Evolutionary conservation across 2,113 vertebrate species (phyloP).

Genomic region (Hemiscyllium ocellatum): DNA sequence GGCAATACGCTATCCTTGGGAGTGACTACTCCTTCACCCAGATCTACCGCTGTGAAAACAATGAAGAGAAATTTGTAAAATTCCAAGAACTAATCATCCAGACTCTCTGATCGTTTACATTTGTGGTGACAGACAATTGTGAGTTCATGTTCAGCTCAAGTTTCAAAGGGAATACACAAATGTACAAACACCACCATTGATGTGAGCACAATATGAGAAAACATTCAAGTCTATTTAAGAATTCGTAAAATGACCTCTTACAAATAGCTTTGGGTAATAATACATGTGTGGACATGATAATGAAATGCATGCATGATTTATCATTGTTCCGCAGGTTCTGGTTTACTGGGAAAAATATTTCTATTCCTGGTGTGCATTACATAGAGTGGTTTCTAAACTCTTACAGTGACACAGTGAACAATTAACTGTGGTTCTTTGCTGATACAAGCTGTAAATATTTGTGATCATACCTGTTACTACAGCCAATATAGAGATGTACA

Average conservation of each 20-base stretch:
- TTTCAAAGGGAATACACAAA: constrained; percentile 35
- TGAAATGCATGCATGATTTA: constrained; percentile 23
- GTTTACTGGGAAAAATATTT: constrained; percentile 23
- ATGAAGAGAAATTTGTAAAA: constrained; percentile 41
- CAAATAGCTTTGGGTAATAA: constrained; percentile 28
- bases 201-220: constrained; percentile 36
- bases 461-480: constrained; percentile 21
- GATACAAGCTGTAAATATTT: constrained; percentile 27
- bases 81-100: constrained; percentile 39
- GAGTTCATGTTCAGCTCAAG: constrained; percentile 39
- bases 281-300: constrained; percentile 11
- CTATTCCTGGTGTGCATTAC: constrained; percentile 17
- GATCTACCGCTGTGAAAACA: constrained; percentile 37
- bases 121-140: constrained; percentile 35
- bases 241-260: constrained; percentile 18
- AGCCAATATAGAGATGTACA: constrained; percentile 32
- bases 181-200: constrained; percentile 38
- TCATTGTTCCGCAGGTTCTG: constrained; percentile 28
- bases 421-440: constrained; percentile 16
- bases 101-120: constrained; percentile 35
- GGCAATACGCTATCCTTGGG: constrained; percentile 38
- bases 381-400: constrained; percentile 17
- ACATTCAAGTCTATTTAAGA: not conserved
- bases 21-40: constrained; percentile 40
- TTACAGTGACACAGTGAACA: not conserved